These are phyloP conservation scores for Indicator maculatus DNA, from an alignment of 2,113 vertebrate species.

Conservation along the genomic window DNA sequence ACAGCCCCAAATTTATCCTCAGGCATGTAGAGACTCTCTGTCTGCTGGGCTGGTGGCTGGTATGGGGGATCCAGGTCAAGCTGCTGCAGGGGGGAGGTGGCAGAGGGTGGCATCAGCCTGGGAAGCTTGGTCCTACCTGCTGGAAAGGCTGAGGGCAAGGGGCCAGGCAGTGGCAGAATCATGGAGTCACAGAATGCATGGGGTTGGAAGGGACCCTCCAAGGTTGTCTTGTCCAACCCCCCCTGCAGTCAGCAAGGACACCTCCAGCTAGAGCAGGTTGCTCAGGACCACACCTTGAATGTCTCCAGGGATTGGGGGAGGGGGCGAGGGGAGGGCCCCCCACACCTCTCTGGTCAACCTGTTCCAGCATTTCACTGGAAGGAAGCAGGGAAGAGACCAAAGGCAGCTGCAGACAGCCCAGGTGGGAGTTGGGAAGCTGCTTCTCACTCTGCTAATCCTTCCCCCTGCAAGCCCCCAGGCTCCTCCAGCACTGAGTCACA, in stretches of 20 bases:
- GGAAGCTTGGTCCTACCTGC: background rate
- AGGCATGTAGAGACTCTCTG: background rate
- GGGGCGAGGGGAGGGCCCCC: too few species aligned
- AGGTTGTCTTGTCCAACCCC: too few species aligned
- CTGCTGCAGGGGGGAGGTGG: background rate
- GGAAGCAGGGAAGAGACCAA: background rate
- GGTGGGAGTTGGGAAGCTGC: background rate
- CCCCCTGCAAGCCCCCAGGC: background rate
- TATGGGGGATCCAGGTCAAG: background rate
- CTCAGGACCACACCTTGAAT: too few species aligned
- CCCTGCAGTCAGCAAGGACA: too few species aligned
- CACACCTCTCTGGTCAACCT: too few species aligned
- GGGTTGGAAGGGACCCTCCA: too few species aligned
- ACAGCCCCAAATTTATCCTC: background rate
- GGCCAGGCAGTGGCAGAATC: background rate
- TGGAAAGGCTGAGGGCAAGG: background rate
- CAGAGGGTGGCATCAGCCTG: fast-evolving
- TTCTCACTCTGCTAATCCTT: background rate
- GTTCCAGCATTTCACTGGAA: too few species aligned
- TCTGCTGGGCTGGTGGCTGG: background rate
- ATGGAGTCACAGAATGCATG: too few species aligned
- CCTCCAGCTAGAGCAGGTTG: too few species aligned
- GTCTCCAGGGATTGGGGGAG: too few species aligned
- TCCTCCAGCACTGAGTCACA: background rate
- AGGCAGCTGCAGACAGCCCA: background rate